Base-by-base conservation (phyloP, 64 coral and sea anemone genomes). In the Cladopsammia gracilis region DNA sequence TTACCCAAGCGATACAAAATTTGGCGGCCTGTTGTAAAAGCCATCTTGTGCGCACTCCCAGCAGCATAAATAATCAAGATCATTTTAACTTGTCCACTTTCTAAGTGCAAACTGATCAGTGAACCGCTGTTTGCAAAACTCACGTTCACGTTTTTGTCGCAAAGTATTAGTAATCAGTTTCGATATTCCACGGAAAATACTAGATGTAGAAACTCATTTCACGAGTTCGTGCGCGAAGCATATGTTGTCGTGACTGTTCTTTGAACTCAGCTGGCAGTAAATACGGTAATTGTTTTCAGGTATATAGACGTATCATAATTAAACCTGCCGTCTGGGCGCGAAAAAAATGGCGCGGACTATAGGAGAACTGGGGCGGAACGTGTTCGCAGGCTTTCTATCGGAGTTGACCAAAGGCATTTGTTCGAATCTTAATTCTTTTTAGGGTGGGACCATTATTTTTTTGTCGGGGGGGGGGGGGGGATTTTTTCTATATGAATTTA, bases 291-390 rank as follows among this genome's bases (percentile, higher is more conserved):
- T 56, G 53, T 56, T 56, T 56, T 56, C 7, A 70, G 22, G 6
- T 70, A 70, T 70, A 26, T 9, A 26, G n/a, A n/a, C n/a, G n/a
- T n/a, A n/a, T 70, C n/a, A 70, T 70, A 70, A 70, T 70, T 70
- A 70, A 10, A n/a, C n/a, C 67, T 25, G 23, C 12, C 25, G 67
- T 25, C 67, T 11, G 34, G 67, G 67, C 67, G 67, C 67, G 67
- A 70, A 70, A 43, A 7, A 70, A 70, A 70, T 70, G 67, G 67
- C 67, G 67, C 67, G 7, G 53, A 56, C 12, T 10, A 12, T 11
- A 12, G 10, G 12, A 12, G 25, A 70, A 70, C 22, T 70, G 67
- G 23, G 6, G 67, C 67, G 67, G 23, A 70, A 70, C 62, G 62
- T 13, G 20, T 64, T 19, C 14, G 14, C 67, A 9, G 8, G 8